phyloP scores from a whole-genome alignment of 2,888 invertebrate genomes.

The Acleris literana region DNA sequence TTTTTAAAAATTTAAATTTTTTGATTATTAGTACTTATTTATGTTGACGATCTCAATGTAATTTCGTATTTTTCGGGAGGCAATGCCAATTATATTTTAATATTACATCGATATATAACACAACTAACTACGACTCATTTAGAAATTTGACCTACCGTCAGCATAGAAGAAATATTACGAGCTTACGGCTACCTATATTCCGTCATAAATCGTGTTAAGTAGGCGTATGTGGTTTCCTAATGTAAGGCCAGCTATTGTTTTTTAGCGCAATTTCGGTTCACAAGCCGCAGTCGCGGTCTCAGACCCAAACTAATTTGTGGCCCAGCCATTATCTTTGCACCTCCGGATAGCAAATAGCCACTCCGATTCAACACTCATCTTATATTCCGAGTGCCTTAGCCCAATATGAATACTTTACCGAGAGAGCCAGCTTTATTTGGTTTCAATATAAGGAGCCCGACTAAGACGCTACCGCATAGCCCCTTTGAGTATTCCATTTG shows the following conservation, averaged over 20 bases:
- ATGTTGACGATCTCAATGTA: too few species aligned
- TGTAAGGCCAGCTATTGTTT: constrained; percentile 18
- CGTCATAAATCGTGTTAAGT: constrained; percentile 20
- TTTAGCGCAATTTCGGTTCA: constrained; percentile 19
- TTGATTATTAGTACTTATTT: too few species aligned
- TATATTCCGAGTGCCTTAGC: constrained; percentile 8
- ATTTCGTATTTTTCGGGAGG: too few species aligned
- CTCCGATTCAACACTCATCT: constrained; percentile 14
- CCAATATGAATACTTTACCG: constrained; percentile 7
- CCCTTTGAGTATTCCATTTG: constrained; percentile 16
- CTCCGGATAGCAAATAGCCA: neutral
- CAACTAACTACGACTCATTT: too few species aligned
- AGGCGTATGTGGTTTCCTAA: constrained; percentile 19
- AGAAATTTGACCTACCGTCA: too few species aligned
- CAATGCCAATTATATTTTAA: too few species aligned
- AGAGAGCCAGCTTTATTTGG: constrained; percentile 8
- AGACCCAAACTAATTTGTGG: constrained; percentile 15
- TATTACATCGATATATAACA: too few species aligned
- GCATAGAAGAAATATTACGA: too few species aligned
- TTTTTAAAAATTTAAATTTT: too few species aligned
- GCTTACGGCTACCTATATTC: constrained; percentile 1
- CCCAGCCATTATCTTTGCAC: constrained; percentile 20
- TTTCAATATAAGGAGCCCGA: constrained; percentile 10
- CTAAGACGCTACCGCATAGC: constrained; percentile 3
- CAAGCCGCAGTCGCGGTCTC: constrained; percentile 1